These are phyloP conservation scores for Cyclargus thomasi DNA, from an alignment of 1,140 invertebrate genomes.

Conservation along the genomic window DNA sequence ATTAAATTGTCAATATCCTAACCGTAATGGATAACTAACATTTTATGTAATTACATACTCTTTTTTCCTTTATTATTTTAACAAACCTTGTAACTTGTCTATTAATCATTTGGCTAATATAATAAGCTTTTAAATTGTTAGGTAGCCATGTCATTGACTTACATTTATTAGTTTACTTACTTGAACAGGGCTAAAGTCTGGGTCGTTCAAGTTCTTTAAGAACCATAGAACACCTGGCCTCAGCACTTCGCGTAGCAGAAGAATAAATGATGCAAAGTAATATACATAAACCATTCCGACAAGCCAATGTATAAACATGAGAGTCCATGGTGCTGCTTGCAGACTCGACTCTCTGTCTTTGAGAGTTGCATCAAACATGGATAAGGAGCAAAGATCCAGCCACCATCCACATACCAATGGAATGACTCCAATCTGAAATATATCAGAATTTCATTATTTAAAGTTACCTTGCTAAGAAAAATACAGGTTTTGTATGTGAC, in stretches of 20 bases:
- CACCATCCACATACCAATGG: slow-evolving; percentile 99
- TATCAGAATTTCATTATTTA: slow-evolving; percentile 52
- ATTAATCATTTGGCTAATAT: too few species aligned
- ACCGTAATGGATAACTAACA: too few species aligned
- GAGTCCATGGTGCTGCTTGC: slow-evolving; percentile 92
- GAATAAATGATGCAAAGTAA: slow-evolving; percentile 98
- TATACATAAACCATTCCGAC: slow-evolving; percentile 99
- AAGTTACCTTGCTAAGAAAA: too few species aligned
- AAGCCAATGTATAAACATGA: slow-evolving; percentile 99
- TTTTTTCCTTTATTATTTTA: too few species aligned
- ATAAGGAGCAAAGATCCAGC: slow-evolving; percentile 97
- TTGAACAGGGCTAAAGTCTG: slow-evolving; percentile 99
- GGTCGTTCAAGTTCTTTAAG: slow-evolving; percentile 97
- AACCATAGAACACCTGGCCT: slow-evolving; percentile 98
- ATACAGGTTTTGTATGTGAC: too few species aligned
- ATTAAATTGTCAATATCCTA: too few species aligned
- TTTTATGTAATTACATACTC: too few species aligned
- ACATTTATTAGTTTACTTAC: slow-evolving; percentile 46
- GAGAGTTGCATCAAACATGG: slow-evolving; percentile 94
- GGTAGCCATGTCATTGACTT: too few species aligned
- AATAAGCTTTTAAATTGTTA: too few species aligned
- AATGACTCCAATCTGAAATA: slow-evolving; percentile 96
- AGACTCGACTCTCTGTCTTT: slow-evolving; percentile 93
- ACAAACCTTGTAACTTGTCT: too few species aligned
- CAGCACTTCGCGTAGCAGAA: slow-evolving; percentile 94